Evolutionary conservation across 1,140 invertebrate genomes (phyloP).

Genomic region (Ectropis grisescens): DNA sequence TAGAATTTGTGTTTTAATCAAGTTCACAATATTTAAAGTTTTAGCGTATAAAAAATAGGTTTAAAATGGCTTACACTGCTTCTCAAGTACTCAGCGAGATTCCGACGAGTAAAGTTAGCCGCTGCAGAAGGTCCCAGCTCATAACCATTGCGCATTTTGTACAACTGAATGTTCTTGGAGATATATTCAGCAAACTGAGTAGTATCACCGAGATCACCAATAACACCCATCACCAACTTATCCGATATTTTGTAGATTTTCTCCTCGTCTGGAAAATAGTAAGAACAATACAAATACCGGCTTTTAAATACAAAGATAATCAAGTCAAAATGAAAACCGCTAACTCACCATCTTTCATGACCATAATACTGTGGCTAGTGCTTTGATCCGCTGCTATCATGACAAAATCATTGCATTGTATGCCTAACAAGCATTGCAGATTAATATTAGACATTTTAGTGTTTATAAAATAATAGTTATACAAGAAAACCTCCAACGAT

Average conservation of each 20-base stretch:
- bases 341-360: conserved; percentile 91
- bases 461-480: conserved; percentile 3
- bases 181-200: conserved; percentile 99
- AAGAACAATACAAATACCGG: too few relatives aligned
- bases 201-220: conserved; percentile 95
- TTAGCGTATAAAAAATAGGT: too few relatives aligned
- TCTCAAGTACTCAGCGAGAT: conserved; percentile 94
- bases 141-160: conserved; percentile 99
- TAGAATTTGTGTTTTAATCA: too few relatives aligned
- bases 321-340: conserved; percentile 11
- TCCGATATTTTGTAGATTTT: conserved; percentile 95
- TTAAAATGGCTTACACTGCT: conserved; percentile 84
- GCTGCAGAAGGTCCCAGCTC: conserved; percentile 93
- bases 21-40: too few relatives aligned
- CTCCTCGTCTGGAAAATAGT: conserved; percentile 93
- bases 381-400: conserved; percentile 93
- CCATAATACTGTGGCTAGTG: conserved; percentile 89
- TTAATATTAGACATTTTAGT: conserved; percentile 63
- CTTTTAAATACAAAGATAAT: too few relatives aligned
- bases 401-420: conserved; percentile 94
- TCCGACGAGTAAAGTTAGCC: conserved; percentile 93
- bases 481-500: conserved; percentile 13
- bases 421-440: conserved; percentile 94
- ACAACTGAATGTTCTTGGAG: conserved; percentile 97
- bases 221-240: conserved; percentile 91